Conservation (phyloP, 1,140 invertebrate genomes). For the Pinna nobilis region DNA sequence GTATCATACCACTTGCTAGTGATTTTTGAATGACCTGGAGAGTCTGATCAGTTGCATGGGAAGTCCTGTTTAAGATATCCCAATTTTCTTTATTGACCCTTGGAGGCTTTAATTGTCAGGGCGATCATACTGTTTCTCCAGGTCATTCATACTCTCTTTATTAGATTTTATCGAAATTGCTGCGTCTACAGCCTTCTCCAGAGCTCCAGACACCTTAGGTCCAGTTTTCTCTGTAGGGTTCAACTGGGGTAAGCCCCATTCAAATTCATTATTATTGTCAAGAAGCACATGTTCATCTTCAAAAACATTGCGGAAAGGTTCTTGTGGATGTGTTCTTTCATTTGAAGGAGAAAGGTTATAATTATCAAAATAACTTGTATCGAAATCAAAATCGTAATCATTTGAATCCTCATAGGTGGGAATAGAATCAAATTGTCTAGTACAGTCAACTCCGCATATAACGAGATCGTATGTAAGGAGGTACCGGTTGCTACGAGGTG, state of each 20-base stretch:
- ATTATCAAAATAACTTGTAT: too few species aligned
- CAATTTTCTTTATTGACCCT: not conserved
- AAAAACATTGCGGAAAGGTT: too few species aligned
- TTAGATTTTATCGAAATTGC: not conserved
- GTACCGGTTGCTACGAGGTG: too few species aligned
- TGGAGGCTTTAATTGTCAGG: not conserved
- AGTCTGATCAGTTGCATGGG: not conserved
- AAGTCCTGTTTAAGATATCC: not conserved
- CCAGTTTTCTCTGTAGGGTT: conserved; percentile 2
- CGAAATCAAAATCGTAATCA: too few species aligned
- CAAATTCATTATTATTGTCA: too few species aligned
- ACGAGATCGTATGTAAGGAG: too few species aligned
- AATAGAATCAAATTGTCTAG: too few species aligned
- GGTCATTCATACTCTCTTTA: not conserved
- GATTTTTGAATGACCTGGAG: not conserved
- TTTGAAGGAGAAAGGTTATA: too few species aligned
- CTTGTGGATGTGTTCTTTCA: too few species aligned
- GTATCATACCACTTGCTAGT: conserved; percentile 6
- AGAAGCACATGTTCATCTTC: too few species aligned
- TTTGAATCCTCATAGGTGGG: too few species aligned
- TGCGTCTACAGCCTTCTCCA: conserved; percentile 6
- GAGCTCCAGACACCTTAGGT: not conserved
- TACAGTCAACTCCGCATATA: too few species aligned
- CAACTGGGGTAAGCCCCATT: not conserved
- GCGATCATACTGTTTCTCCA: not conserved